phyloP scores from a whole-genome alignment of 2,113 vertebrate species.

The Paraplagusia blochii region DNA sequence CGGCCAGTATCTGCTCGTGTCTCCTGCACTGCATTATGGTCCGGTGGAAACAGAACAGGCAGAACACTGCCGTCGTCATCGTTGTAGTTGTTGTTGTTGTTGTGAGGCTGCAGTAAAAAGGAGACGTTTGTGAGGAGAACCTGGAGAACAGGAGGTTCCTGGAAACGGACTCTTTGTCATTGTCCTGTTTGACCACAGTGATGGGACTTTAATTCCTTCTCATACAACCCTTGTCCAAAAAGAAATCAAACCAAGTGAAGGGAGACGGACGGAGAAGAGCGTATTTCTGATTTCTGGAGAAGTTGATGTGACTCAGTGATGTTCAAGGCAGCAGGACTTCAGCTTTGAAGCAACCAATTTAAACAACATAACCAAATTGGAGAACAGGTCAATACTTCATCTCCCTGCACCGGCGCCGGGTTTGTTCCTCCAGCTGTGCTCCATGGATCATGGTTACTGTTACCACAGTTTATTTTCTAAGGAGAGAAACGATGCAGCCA shows the following conservation, averaged over 20 bases:
- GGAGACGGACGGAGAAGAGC: too few species aligned
- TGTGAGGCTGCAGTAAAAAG: constrained; percentile 39
- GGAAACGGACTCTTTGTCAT: constrained; percentile 50
- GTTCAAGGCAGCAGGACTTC: too few species aligned
- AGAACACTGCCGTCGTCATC: constrained; percentile 22
- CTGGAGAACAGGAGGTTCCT: constrained; percentile 48
- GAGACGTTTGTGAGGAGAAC: constrained; percentile 18
- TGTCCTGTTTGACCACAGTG: constrained; percentile 54
- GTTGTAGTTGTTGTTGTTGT: constrained; percentile 22
- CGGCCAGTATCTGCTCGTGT: constrained; percentile 12
- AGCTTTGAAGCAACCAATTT: constrained; percentile 48
- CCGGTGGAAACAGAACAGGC: constrained; percentile 20
- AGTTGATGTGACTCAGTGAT: not conserved
- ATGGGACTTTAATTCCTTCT: constrained; percentile 69
- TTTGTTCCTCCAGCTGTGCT: not conserved
- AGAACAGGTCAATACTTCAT: constrained; percentile 38
- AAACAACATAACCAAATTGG: constrained; percentile 40
- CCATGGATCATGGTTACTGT: not conserved
- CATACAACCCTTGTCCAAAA: constrained; percentile 49
- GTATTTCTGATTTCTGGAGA: too few species aligned
- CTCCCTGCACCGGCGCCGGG: constrained; percentile 3
- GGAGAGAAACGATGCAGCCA: not conserved
- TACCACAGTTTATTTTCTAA: constrained; percentile 6
- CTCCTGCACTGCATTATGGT: constrained; percentile 10
- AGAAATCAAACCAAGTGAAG: too few species aligned